phyloP scores from a whole-genome alignment of 2,888 invertebrate species.

The Drosophila yooni region DNA sequence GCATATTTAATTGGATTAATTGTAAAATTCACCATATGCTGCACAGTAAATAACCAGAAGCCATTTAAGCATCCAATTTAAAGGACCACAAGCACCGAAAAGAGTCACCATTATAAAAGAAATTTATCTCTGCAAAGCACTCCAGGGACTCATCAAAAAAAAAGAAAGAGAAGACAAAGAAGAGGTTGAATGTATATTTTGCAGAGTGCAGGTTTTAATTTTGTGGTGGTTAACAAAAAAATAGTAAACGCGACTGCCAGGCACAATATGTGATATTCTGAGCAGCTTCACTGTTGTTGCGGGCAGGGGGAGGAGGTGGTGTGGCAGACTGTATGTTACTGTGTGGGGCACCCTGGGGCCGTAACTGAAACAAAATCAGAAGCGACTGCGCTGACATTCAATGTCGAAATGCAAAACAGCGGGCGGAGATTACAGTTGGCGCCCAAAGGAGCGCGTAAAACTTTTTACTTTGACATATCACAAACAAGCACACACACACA shows the following conservation, averaged over 20 bases:
- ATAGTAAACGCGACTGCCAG: conserved; percentile 32
- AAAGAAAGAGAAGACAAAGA: not conserved
- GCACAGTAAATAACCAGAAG: not conserved
- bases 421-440: conserved; percentile 68
- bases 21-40: not conserved
- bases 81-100: conserved; percentile 4
- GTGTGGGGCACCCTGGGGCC: conserved; percentile 33
- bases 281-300: not conserved
- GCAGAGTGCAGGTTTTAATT: conserved; percentile 58
- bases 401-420: conserved; percentile 72
- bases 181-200: conserved; percentile 25
- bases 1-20: not conserved
- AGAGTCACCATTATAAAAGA: not conserved
- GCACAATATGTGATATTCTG: conserved; percentile 44
- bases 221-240: conserved; percentile 51
- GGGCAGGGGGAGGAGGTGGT: not conserved
- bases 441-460: conserved; percentile 70
- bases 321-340: conserved; percentile 1
- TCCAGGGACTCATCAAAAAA: conserved; percentile 52
- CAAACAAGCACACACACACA: conserved; percentile 30
- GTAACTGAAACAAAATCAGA: conserved; percentile 57
- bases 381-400: conserved; percentile 58
- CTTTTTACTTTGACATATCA: conserved; percentile 76
- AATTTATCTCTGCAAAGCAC: conserved; percentile 26
- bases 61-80: not conserved